Base-by-base conservation (phyloP, 2,797 vertebrate genomes). In the Gobionotothen gibberifrons region DNA sequence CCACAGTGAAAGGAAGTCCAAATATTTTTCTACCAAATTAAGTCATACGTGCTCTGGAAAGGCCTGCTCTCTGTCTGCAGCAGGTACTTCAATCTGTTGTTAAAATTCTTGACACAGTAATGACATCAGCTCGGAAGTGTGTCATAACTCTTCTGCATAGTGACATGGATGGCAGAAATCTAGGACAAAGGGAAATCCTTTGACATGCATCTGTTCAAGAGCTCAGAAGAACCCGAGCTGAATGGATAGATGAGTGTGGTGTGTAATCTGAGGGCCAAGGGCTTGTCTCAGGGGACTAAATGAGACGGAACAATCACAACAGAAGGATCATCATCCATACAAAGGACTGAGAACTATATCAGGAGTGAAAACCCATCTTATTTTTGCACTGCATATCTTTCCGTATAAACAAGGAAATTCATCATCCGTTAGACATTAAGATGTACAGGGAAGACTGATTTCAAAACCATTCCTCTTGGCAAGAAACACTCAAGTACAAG, bases 121-220 rank as follows among this genome's bases (percentile, higher is more conserved):
- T 85, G 64, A 87, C 81, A 90, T 88, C 81, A 85, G 69, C 74
- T 61, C 11, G 1, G 63, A 77, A 19, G 39, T 17, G 54, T 82
- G 79, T 55, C 57, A 69, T 90, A 82, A 88, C 43, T 91, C 78
- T 80, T 44, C 44, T 19, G 42, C 0, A 7, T 0, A 62, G 73
- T 76, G 87, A 92, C 83, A 83, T 73, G 22, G 74, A 81, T 77
- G 83, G 77, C 69, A 82, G 68, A 88, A 78, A 82, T 61, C 59
- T 75, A 55, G 78, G 79, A 86, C 60, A 5, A 69, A 70, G 78
- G 86, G 89, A 93, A 92, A 88, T 89, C 90, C 82, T 88, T 71
- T 55, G 70, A 83, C 76, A 85, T 57, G 51, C 84, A 79, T 90
- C 85, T 90, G 89, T 62, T 83, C 29, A 79, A 79, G 26, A 82